These are phyloP conservation scores for Endotricha flammealis DNA, from an alignment of 2,888 invertebrate genomes.

Conservation along the genomic window DNA sequence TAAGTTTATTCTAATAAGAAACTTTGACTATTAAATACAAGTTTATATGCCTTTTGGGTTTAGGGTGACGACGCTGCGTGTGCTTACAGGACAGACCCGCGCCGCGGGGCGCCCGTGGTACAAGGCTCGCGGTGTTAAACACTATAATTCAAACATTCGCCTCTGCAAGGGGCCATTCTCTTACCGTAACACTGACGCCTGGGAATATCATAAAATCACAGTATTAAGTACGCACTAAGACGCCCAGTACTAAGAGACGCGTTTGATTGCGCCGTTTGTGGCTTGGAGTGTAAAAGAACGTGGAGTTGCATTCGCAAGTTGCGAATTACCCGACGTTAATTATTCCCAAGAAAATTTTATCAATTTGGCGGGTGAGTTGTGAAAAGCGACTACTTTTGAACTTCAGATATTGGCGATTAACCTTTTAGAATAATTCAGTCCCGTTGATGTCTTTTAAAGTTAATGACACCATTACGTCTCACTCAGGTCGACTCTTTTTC, in stretches of 20 bases:
- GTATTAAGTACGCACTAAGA: slow-evolving; percentile 42
- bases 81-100: slow-evolving; percentile 27
- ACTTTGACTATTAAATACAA: slow-evolving; percentile 1
- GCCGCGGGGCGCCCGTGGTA: slow-evolving; percentile 48
- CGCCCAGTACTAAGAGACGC: slow-evolving; percentile 18
- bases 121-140: slow-evolving; percentile 71
- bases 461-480: too few species aligned
- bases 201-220: slow-evolving; percentile 52
- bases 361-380: too few species aligned
- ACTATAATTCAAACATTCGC: slow-evolving; percentile 65
- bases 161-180: slow-evolving; percentile 57
- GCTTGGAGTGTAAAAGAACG: neutral
- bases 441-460: too few species aligned
- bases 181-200: slow-evolving; percentile 45
- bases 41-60: neutral
- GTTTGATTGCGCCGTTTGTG: slow-evolving; percentile 9
- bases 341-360: too few species aligned
- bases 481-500: too few species aligned
- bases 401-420: too few species aligned
- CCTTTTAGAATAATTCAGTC: too few species aligned
- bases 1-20: too few species aligned
- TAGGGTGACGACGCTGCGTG: slow-evolving; percentile 21
- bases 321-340: too few species aligned
- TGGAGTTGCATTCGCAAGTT: slow-evolving; percentile 3
- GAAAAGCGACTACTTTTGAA: too few species aligned